Percentiles rank a stretch among this genome's conserved stretches.
Conservation (phyloP, 2,113 vertebrate genomes). For the Dasyprocta punctata region DNA sequence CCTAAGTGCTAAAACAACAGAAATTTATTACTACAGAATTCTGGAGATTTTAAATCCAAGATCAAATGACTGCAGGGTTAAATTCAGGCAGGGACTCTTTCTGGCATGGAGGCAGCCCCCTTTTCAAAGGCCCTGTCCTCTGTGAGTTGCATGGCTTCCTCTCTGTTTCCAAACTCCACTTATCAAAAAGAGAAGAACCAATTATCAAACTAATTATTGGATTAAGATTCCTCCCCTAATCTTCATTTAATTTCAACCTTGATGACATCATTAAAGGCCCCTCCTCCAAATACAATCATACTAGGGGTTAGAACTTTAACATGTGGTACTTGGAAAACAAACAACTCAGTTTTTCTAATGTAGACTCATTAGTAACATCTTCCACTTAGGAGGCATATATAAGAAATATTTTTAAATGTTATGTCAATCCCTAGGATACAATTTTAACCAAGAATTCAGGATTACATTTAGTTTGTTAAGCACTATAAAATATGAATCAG, state of each 20-base stretch:
- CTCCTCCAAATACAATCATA: background rate
- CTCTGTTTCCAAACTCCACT: background rate
- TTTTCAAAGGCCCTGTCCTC: background rate
- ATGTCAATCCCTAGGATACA: background rate
- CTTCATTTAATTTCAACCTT: background rate
- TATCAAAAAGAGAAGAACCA: background rate
- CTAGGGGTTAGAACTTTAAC: background rate
- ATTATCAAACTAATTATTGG: background rate
- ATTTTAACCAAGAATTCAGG: background rate
- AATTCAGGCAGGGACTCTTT: background rate
- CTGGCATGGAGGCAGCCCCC: background rate
- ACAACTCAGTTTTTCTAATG: background rate
- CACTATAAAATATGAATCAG: background rate
- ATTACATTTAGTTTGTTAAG: background rate
- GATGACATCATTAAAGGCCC: background rate
- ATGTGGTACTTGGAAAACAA: background rate
- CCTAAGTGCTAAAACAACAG: background rate
- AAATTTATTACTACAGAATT: background rate
- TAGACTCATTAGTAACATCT: background rate
- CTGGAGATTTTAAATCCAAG: background rate
- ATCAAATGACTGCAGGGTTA: background rate
- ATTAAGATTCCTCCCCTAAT: background rate
- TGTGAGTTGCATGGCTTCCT: background rate
- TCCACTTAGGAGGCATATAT: background rate
- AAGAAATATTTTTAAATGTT: background rate